Evolutionary conservation across 1,140 invertebrate species (phyloP).

Genomic region (Neotoxoptera formosana): DNA sequence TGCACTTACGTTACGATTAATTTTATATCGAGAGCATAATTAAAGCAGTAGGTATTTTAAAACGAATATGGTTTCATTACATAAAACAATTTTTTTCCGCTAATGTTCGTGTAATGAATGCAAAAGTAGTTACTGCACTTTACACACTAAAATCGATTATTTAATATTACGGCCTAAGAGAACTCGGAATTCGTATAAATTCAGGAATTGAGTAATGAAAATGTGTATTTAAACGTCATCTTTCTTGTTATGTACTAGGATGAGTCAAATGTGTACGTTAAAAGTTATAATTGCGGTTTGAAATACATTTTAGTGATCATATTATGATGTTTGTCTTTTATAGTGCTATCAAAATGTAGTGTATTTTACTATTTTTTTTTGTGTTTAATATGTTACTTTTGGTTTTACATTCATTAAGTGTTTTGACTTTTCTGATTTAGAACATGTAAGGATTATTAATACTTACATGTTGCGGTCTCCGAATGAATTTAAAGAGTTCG

Average conservation of each 20-base stretch:
- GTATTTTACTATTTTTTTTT: neutral
- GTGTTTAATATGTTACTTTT: neutral
- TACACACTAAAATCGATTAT: neutral
- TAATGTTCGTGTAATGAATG: neutral
- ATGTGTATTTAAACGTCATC: neutral
- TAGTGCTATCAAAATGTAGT: neutral
- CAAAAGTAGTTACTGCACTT: neutral
- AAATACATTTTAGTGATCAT: neutral
- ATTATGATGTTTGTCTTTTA: neutral
- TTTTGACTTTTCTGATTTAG: neutral
- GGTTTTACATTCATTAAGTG: slow-evolving; percentile 14
- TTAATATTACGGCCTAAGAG: neutral
- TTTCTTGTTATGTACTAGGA: neutral
- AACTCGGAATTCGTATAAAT: neutral
- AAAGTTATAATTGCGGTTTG: neutral
- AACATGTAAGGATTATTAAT: neutral
- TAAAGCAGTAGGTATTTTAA: neutral
- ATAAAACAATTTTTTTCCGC: neutral
- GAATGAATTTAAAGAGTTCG: neutral
- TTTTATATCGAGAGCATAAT: neutral
- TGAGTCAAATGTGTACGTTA: neutral
- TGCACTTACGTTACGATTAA: neutral
- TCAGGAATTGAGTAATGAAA: neutral
- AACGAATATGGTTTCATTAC: neutral
- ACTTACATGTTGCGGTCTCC: neutral